Conservation (phyloP, 1,140 invertebrate species). For the Heliconius hermathena region DNA sequence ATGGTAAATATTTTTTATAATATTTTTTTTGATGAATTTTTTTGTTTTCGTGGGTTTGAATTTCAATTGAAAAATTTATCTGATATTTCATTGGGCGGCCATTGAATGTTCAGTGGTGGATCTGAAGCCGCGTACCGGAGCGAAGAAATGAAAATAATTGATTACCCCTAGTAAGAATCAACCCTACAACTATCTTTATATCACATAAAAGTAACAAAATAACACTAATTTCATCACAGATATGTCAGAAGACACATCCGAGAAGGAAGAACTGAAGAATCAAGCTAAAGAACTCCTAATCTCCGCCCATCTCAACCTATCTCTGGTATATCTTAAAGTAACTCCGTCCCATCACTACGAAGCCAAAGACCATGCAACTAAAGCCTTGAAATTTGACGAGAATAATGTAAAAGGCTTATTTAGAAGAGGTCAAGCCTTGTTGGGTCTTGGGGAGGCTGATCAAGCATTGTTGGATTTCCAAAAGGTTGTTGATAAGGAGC, state of each 20-base stretch:
- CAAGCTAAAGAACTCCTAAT: slow-evolving; percentile 86
- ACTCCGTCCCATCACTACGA: slow-evolving; percentile 85
- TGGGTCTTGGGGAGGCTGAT: slow-evolving; percentile 90
- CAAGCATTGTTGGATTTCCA: slow-evolving; percentile 91
- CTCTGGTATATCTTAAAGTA: slow-evolving; percentile 92
- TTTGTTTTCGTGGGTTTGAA: too few species aligned
- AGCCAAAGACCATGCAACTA: slow-evolving; percentile 86
- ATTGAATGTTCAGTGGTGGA: too few species aligned
- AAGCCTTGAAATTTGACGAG: slow-evolving; percentile 88
- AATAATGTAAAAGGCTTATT: slow-evolving; percentile 96
- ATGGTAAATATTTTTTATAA: slow-evolving; percentile 45
- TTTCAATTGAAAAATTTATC: too few species aligned
- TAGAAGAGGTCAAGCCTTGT: slow-evolving; percentile 91
- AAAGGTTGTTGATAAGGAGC: slow-evolving; percentile 86
- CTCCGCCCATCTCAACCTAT: slow-evolving; percentile 91
- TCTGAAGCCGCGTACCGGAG: too few species aligned
- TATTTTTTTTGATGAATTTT: too few species aligned
- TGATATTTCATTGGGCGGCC: too few species aligned
- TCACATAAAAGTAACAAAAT: not conserved
- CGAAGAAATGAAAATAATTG: too few species aligned
- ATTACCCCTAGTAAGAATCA: too few species aligned
- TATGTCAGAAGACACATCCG: slow-evolving; percentile 47
- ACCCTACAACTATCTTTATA: not conserved
- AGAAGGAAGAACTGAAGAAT: slow-evolving; percentile 62
- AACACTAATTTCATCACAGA: slow-evolving; percentile 18